Evolutionary conservation across 2,888 invertebrate genomes (phyloP).

Genomic region (Parapristionchus giblindavisi): DNA sequence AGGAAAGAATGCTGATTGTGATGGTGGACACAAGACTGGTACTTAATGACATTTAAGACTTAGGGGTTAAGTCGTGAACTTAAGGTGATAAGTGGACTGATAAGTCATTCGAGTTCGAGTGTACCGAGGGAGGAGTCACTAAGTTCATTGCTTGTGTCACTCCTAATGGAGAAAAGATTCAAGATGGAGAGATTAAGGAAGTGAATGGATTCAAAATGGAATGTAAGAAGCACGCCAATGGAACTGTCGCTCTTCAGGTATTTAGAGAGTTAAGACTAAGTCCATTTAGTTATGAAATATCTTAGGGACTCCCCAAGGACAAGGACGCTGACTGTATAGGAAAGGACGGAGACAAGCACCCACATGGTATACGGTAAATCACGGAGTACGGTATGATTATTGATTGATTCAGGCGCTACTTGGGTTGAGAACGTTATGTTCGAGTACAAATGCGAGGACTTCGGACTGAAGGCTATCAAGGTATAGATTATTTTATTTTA

Average conservation of each 20-base stretch:
- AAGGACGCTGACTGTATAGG: slow-evolving; percentile 29
- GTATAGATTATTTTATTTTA: background rate
- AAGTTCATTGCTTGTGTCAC: slow-evolving; percentile 35
- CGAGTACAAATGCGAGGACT: slow-evolving; percentile 38
- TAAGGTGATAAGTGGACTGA: slow-evolving; percentile 53
- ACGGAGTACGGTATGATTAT: background rate
- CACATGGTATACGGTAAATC: slow-evolving; percentile 24
- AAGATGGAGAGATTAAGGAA: slow-evolving; percentile 35
- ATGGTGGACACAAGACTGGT: slow-evolving; percentile 51
- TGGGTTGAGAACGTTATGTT: slow-evolving; percentile 39
- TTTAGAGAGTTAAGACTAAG: background rate
- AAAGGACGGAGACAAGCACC: slow-evolving; percentile 33
- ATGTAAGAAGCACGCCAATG: slow-evolving; percentile 52
- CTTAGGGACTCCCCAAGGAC: slow-evolving; percentile 34
- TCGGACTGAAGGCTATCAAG: slow-evolving; percentile 36
- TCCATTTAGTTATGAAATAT: background rate
- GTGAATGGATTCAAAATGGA: slow-evolving; percentile 49
- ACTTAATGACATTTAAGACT: slow-evolving; percentile 6
- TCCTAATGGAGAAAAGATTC: slow-evolving; percentile 32
- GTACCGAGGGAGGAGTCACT: slow-evolving; percentile 47
- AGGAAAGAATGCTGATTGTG: slow-evolving; percentile 49
- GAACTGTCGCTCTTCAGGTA: slow-evolving; percentile 48
- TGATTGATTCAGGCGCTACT: slow-evolving; percentile 30
- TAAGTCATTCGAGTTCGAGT: slow-evolving; percentile 58
- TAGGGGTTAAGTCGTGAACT: background rate